Evolutionary conservation across 2,113 vertebrate species (phyloP), one percentile per base, ranked within the genome.

Genomic region (Scatophagus argus): DNA sequence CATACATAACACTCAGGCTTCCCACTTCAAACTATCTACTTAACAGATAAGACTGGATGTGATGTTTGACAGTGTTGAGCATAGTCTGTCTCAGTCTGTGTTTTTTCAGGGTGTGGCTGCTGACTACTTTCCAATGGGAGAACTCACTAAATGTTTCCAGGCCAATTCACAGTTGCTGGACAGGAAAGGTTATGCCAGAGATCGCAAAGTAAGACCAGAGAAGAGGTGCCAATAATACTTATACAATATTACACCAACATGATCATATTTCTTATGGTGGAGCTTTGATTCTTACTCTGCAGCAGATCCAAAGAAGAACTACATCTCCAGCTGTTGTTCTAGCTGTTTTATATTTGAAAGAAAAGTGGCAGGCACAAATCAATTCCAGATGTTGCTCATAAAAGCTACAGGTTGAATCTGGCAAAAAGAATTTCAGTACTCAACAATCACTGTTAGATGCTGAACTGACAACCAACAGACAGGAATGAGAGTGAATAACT

Each of bases 91-190:
- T 27, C 32, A 17, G 34, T 54, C 59, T 29, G 51, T 63, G 31
- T 65, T 12, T 38, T 55, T 72, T 69, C 5, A 67, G 64, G 82
- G 77, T 19, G 81, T 60, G 80, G 66, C 79, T 36, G 23, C 23
- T 27, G 56, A 80, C 32, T 80, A n/a, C 21, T 58, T 41, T 76
- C 55, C 31, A 74, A 34, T 31, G 1, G 6, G 25, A 62, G 54
- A 68, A 51, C 58, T 27, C 25, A 3, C 31, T 69, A 70, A 79
- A 70, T 80, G 41, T 76, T 84, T 78, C 76, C 74, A 88, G 73
- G 74, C 3, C 14, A 51, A 56, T 39, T 75, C 66, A 67, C 52
- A 71, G 69, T 38, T 69, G 47, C 52, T 41, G 31, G 23, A 23
- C 19, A 3, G 31, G 32, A 63, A 17, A 59, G 36, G 44, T 6